Percentiles rank a stretch among this genome's conserved stretches.
Conservation (phyloP, 2,113 vertebrate species). For the Blennius ocellaris region DNA sequence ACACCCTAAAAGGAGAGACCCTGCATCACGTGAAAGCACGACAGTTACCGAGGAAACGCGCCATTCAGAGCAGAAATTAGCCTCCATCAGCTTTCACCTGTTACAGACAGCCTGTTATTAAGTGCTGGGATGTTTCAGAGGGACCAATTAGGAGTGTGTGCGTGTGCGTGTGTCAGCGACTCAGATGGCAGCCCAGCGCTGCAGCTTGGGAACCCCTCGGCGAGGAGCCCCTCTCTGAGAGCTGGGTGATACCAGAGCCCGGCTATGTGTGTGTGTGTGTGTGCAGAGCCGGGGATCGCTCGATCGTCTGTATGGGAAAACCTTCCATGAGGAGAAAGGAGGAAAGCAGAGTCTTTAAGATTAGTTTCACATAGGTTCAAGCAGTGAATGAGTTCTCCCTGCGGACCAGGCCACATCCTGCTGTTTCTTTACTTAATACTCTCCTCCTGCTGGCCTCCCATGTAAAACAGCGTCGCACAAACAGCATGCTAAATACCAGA, state of each 20-base stretch:
- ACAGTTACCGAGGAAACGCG: not conserved
- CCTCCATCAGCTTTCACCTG: not conserved
- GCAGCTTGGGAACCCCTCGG: constrained; percentile 48
- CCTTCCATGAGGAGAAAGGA: constrained; percentile 1
- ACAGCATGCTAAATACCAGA: constrained; percentile 22
- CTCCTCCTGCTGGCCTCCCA: not conserved
- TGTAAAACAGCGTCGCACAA: constrained; percentile 28
- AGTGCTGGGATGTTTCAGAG: constrained; percentile 43
- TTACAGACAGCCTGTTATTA: constrained; percentile 16
- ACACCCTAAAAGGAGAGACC: not conserved
- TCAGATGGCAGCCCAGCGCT: not conserved
- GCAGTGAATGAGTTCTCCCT: constrained; percentile 23
- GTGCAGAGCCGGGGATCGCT: constrained; percentile 32
- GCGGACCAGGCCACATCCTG: not conserved
- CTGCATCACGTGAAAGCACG: not conserved
- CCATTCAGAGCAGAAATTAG: not conserved
- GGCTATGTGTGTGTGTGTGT: constrained; percentile 31
- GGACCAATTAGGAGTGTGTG: constrained; percentile 47
- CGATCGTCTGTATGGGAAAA: constrained; percentile 37
- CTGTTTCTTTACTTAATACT: constrained; percentile 13
- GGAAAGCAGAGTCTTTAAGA: constrained; percentile 23
- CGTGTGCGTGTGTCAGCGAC: constrained; percentile 3
- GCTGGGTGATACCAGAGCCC: constrained; percentile 63
- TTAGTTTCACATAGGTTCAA: constrained; percentile 5
- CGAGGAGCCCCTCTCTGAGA: constrained; percentile 38